Conservation (phyloP, 2,888 invertebrate genomes). For the Allacma fusca region DNA sequence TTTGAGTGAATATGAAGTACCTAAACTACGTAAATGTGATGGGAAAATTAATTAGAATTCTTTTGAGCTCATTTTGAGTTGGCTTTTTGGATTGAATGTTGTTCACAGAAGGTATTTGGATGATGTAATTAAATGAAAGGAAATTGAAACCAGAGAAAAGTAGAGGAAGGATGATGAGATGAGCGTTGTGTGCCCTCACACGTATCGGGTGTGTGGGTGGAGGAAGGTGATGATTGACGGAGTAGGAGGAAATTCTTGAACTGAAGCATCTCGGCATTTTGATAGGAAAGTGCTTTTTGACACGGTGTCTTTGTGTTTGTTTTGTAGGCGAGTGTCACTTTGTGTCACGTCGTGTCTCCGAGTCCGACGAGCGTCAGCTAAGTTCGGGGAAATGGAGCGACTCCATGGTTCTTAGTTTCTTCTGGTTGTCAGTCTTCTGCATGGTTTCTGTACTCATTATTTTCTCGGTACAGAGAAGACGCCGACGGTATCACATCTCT, state of each 20-base stretch:
- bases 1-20: too few species aligned
- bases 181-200: too few species aligned
- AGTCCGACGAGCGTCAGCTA: constrained; percentile 53
- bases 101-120: too few species aligned
- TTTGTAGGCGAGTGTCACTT: constrained; percentile 57
- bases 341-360: constrained; percentile 57
- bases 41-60: too few species aligned
- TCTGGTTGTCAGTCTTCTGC: constrained; percentile 57
- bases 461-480: constrained; percentile 43
- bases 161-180: too few species aligned
- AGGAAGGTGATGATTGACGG: too few species aligned
- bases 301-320: constrained; percentile 18
- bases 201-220: too few species aligned
- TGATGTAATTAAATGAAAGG: too few species aligned
- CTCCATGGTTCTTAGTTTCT: constrained; percentile 54
- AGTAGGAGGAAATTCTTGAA: background rate
- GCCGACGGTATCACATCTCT: constrained; percentile 14
- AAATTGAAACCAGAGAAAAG: too few species aligned
- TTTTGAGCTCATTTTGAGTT: too few species aligned
- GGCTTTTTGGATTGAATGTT: too few species aligned
- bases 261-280: background rate
- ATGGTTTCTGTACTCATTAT: constrained; percentile 52
- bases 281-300: constrained; percentile 9
- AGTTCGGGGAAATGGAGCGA: constrained; percentile 51
- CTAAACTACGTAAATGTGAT: too few species aligned